Conservation (phyloP, 2,797 vertebrate species). For the Myiothlypis coronata region DNA sequence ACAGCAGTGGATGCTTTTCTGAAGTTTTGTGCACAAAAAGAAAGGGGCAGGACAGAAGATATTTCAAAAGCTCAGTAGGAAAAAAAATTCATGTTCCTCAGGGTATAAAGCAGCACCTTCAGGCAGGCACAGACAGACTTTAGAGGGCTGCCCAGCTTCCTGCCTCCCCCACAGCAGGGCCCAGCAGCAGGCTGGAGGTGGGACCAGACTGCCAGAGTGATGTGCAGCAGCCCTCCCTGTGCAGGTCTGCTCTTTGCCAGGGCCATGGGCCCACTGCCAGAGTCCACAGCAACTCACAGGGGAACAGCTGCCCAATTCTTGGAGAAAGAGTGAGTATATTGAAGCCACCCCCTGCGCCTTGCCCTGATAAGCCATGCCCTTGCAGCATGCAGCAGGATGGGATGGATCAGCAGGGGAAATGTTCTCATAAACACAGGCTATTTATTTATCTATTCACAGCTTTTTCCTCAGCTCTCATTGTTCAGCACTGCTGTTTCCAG, state of each 20-base stretch:
- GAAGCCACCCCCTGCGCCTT: accelerated
- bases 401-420: not conserved
- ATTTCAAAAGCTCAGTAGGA: not conserved
- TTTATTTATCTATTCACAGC: not conserved
- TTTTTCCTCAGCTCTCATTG: accelerated
- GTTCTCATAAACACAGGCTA: not conserved
- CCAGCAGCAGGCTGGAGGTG: accelerated
- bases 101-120: not conserved
- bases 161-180: accelerated
- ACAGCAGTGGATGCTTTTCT: accelerated
- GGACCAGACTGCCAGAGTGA: not conserved
- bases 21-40: not conserved
- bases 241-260: not conserved
- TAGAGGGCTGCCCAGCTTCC: not conserved
- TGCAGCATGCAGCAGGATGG: not conserved
- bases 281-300: not conserved
- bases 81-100: not conserved
- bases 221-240: not conserved
- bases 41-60: not conserved
- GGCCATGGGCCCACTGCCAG: not conserved
- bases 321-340: not conserved
- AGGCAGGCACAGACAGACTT: accelerated
- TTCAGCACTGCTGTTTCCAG: not conserved
- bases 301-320: not conserved
- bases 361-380: not conserved